Base-by-base conservation (phyloP, 2,797 vertebrate species). In the Holocentrus rufus region DNA sequence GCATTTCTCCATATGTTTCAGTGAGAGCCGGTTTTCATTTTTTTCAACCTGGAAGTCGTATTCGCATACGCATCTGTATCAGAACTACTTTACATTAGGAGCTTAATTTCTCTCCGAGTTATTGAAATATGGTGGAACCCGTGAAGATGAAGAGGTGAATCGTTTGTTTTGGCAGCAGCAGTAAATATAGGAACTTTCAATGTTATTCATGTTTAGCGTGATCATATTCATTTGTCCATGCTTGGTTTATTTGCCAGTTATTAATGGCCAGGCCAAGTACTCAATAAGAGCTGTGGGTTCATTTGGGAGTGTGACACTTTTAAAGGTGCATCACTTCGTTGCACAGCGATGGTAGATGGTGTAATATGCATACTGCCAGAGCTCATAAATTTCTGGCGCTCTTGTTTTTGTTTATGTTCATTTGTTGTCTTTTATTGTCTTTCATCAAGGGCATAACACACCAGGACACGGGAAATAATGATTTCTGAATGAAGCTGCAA, bases 21-120 rank as follows among this genome's bases (percentile, higher is more conserved):
- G 22, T 61, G 79, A 86, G 49, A 71, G 68, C 18, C 30, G 22
- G 68, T 83, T 64, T 76, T 74, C 73, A 42, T 66, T 65, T 75
- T 66, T 65, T 75, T 55, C 54, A 66, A 36, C 1, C 7, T 66
- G 55, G 58, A 67, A 56, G 34, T 69, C 25, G 72, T 77, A 65
- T 78, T 54, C 58, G 11, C 64, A 60, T 69, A 9, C 52, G n/a
- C n/a, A n/a, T n/a, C n/a, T n/a, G 34, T 76, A 54, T 77, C 17
- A 20, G 11, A 70, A 54, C 64, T 30, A 34, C 61, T 72, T 72
- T 25, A 50, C 10, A 47, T 57, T 68, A 11, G 23, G 22, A 55
- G 27, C 15, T 60, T 57, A 8, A 69, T 80, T 83, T 86, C 77
- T 68, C 73, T 83, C 31, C 5, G 27, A 79, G 74, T 52, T 30